Conservation (phyloP, 2,113 vertebrate genomes). For the Origma solitaria region DNA sequence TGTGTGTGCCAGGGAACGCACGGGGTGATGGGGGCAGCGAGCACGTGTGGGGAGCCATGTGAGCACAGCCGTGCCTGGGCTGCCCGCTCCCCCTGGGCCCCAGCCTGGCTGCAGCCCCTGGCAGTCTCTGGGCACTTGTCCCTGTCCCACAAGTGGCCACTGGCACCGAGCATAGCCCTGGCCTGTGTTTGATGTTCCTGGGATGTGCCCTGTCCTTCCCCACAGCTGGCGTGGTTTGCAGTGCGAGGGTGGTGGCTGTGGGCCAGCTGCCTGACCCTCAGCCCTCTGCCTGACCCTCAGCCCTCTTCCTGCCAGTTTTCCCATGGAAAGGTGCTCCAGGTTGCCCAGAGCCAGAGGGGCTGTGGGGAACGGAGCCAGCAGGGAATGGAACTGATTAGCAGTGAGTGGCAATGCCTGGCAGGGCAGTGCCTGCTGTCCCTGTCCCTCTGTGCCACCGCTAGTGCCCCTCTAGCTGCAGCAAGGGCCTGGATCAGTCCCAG, state of each 20-base stretch:
- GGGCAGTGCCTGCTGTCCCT: background rate
- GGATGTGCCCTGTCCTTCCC: background rate
- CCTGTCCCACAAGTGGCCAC: fast-evolving
- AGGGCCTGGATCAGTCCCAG: background rate
- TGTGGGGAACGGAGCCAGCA: background rate
- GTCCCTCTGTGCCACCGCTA: background rate
- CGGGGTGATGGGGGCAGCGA: background rate
- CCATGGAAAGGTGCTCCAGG: background rate
- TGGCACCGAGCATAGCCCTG: fast-evolving
- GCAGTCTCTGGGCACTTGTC: background rate
- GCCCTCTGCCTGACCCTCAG: background rate
- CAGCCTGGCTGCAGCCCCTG: background rate
- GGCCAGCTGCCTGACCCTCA: background rate
- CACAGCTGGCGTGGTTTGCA: fast-evolving
- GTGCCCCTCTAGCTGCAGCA: background rate
- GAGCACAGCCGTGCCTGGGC: background rate
- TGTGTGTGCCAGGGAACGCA: background rate
- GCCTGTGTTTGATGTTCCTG: background rate
- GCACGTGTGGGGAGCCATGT: background rate
- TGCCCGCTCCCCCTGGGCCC: no score
- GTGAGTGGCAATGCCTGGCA: fast-evolving
- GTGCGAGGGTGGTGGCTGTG: fast-evolving
- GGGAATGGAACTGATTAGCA: background rate
- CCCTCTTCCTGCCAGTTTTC: fast-evolving
- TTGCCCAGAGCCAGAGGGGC: background rate